Base-by-base conservation (phyloP, 2,797 vertebrate genomes). In the Rhabdomys pumilio region DNA sequence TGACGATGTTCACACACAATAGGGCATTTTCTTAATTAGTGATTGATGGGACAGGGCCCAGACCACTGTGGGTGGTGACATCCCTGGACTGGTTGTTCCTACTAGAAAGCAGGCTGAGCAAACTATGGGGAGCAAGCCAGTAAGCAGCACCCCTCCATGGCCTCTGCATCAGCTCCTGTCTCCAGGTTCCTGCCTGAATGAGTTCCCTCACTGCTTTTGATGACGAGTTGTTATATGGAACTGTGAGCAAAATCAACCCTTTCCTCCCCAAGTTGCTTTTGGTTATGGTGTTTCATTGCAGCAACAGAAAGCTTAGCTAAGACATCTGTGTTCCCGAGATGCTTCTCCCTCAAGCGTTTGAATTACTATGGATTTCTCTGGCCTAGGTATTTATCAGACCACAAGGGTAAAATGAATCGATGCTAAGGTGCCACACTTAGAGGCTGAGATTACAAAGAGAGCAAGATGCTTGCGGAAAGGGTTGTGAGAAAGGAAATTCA, bases 391-490 rank as follows among this genome's bases (percentile, higher is more conserved):
- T 85, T 72, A 57, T 75, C 73, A 90, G 38, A 83, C 61, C 73
- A 76, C 55, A 96, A 95, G 90, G 73, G 20, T 89, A 20, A 94
- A 73, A 92, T 84, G 55, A 87, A 31, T 38, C 73, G 82, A 92
- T 13, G 47, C 14, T 67, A 9, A 85, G 84, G 67, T 89, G 75
- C 55, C 53, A 81, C 19, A 19, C 90, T 65, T 87, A 50, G 57
- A 13, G 34, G 50, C 55, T 34, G 31, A 61, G 61, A 93, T 90
- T 82, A 80, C 26, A 57, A 72, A 88, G 65, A 67, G 59, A 81
- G 34, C 24, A 24, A 47, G 73, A 19, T 10, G 14, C 8, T 50
- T 72, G 38, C 50, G 50, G 31, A 47, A 89, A 63, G 31, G 76
- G 19, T 76, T 87, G 38, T 14, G n/a, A 87, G 73, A 75, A 93